Percentiles rank a stretch among this genome's conserved stretches.
Conservation (phyloP, 2,888 invertebrate species). For the Trissonchulus latispiculum region DNA sequence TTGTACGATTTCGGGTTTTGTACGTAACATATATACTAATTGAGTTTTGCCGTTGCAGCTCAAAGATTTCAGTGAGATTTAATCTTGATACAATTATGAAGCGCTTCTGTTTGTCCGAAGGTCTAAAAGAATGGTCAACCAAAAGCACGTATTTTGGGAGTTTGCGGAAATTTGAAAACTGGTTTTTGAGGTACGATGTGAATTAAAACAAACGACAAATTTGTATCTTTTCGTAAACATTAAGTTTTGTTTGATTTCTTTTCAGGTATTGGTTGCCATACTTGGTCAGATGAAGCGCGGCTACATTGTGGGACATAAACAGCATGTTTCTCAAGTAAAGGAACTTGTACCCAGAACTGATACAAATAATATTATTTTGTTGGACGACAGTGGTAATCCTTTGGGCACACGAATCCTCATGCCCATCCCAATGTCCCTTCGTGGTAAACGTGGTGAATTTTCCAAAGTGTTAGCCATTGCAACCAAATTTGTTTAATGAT, state of each 20-base stretch:
- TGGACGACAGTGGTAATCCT: conserved; percentile 88
- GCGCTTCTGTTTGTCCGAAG: too few relatives aligned
- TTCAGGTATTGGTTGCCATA: conserved; percentile 38
- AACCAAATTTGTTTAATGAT: conserved; percentile 38
- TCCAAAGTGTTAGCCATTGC: conserved; percentile 42
- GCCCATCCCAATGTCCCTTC: conserved; percentile 64
- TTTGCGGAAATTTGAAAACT: too few relatives aligned
- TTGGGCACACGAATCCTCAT: conserved; percentile 87
- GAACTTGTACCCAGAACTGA: conserved; percentile 41
- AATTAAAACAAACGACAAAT: too few relatives aligned
- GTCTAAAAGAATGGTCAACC: too few relatives aligned
- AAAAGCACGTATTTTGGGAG: too few relatives aligned
- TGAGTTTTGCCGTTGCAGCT: background rate
- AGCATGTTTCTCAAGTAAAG: conserved; percentile 26
- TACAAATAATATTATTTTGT: conserved; percentile 68
- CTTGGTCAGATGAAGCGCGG: conserved; percentile 40
- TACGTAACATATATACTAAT: too few relatives aligned
- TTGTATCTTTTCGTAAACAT: too few relatives aligned
- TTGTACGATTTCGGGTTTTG: too few relatives aligned
- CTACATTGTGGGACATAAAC: conserved; percentile 35
- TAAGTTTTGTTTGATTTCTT: too few relatives aligned
- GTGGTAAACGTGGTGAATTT: conserved; percentile 32
- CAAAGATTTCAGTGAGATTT: background rate
- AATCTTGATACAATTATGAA: background rate
- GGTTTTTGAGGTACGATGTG: too few relatives aligned